Base-by-base conservation (phyloP, 2,113 vertebrate species). In the Hippocampus zosterae region DNA sequence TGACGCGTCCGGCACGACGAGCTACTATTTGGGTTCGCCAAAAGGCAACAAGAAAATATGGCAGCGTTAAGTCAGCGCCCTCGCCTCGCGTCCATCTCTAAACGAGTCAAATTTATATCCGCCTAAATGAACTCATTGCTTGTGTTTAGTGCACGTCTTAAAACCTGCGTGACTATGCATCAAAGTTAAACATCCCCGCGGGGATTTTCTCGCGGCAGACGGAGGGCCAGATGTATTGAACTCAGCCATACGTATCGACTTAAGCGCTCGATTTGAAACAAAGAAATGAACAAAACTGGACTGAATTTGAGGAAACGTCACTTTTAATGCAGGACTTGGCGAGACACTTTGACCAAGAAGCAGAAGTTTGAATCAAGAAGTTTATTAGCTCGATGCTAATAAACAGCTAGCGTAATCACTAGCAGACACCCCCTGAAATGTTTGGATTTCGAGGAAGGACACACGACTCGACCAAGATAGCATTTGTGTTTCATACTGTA, bases 121-220 rank as follows among this genome's bases (percentile, higher is more conserved):
- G 21, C 40, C 60, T 55, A 59, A 69, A 65, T 68, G 79, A 71
- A 82, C 80, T 71, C 50, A 83, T 79, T 80, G 16, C 71, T 59
- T 25, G 69, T 25, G 69, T 70, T 78, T 87, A 81, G 71, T 81
- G 74, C 78, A 79, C 69, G 79, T 78, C 79, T 80, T 85, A 77
- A 88, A 88, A 77, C 59, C 70, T 69, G 78, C 67, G 69, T 84
- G 80, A 85, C 81, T 77, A 81, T 81, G 74, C 77, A 84, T 87
- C 81, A 87, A 78, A 84, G 78, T 82, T 82, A 86, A 89, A 87
- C 81, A 71, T 65, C 68, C 71, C 70, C 44, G 41, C 78, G 75
- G 72, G 84, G 80, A 81, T 84, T 81, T 78, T 85, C 73, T 40
- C 71, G 76, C 70, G 75, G 71, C 86, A 89, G 83, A 88, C 84